Percentiles rank a stretch among this genome's conserved stretches.
These are phyloP conservation scores for Drosophila fungiperda DNA, from an alignment of 2,888 invertebrate genomes.

Conservation along the genomic window DNA sequence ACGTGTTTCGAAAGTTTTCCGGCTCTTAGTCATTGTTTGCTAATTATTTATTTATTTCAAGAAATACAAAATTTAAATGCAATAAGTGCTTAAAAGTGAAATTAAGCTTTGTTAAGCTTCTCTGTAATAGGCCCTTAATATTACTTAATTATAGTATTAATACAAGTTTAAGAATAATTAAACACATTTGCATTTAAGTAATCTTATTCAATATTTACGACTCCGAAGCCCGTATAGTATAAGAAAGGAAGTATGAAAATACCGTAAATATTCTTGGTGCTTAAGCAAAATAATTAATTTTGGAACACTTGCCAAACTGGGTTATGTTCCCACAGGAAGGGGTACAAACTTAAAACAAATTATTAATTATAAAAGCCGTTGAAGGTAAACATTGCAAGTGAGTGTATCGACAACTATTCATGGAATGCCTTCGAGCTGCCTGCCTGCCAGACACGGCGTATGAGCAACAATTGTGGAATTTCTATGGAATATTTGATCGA, in stretches of 20 bases:
- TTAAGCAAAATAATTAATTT: constrained; percentile 3
- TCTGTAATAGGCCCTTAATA: too few species aligned
- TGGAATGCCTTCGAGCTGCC: background rate
- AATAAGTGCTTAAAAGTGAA: background rate
- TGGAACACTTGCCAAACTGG: constrained; percentile 7
- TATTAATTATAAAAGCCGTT: constrained; percentile 27
- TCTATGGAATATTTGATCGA: constrained; percentile 27
- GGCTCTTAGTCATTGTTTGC: background rate
- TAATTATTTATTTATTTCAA: background rate
- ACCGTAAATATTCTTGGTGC: background rate
- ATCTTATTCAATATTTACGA: background rate
- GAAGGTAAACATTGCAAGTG: background rate
- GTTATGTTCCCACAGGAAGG: background rate
- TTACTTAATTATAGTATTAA: background rate
- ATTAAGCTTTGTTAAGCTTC: background rate
- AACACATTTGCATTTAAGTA: background rate
- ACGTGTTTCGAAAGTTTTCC: background rate
- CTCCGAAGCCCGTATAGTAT: background rate
- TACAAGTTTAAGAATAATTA: background rate
- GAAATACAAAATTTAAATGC: background rate
- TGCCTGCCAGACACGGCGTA: constrained; percentile 1
- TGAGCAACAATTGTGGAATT: constrained; percentile 33
- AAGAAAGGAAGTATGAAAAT: background rate
- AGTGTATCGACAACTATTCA: background rate
- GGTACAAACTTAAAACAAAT: constrained; percentile 14